A percentile compares a stretch with the other conserved stretches of the same genome.
Conservation (phyloP, 2,113 vertebrate genomes). For the Morone chrysops region DNA sequence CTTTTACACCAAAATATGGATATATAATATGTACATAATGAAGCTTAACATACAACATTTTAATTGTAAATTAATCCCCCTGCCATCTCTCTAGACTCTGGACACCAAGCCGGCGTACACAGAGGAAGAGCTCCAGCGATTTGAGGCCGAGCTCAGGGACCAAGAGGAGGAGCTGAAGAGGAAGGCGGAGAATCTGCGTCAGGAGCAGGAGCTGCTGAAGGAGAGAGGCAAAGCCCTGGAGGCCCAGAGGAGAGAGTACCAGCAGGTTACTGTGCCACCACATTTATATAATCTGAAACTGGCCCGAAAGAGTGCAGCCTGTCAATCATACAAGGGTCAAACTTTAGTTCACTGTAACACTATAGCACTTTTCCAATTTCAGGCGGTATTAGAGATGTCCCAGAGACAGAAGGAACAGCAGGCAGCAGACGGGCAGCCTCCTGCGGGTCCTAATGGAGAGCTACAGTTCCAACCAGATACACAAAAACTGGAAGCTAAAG, state of each 20-base stretch:
- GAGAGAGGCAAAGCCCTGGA: constrained; percentile 90
- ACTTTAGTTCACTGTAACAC: background rate
- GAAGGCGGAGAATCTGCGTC: constrained; percentile 85
- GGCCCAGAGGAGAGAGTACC: constrained; percentile 91
- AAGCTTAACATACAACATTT: too few relatives aligned
- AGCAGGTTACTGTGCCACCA: constrained; percentile 85
- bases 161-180: constrained; percentile 89
- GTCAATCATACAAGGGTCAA: background rate
- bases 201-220: constrained; percentile 89
- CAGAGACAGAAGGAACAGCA: constrained; percentile 87
- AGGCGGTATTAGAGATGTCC: constrained; percentile 92
- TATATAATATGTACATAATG: too few relatives aligned
- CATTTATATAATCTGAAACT: background rate
- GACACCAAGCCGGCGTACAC: constrained; percentile 88
- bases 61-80: too few relatives aligned
- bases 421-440: constrained; percentile 66
- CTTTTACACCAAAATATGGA: too few relatives aligned
- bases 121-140: constrained; percentile 89
- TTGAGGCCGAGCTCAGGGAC: constrained; percentile 87
- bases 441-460: constrained; percentile 82
- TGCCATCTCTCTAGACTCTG: constrained; percentile 83
- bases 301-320: background rate
- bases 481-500: constrained; percentile 70
- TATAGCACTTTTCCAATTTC: background rate
- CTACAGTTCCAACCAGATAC: constrained; percentile 82